Evolutionary conservation across 2,797 vertebrate genomes (phyloP).

Genomic region (Atherinosoma microstoma): DNA sequence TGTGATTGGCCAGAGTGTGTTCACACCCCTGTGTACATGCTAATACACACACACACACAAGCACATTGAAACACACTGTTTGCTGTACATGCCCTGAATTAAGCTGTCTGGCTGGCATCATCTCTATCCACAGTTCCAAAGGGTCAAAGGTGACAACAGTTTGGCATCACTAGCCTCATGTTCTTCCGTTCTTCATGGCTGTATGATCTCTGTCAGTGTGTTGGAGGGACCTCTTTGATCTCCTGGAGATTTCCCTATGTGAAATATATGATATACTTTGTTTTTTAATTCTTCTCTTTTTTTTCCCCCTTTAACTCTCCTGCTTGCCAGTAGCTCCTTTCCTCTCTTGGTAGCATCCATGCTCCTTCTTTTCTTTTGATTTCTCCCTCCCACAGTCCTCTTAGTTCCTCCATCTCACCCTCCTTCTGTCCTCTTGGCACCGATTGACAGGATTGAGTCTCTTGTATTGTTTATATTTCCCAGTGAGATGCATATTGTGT

Average conservation of each 20-base stretch:
- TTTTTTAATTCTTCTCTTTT: slow-evolving; percentile 29
- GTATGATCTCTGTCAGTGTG: slow-evolving; percentile 58
- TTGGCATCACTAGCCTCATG: slow-evolving; percentile 67
- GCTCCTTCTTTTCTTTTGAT: slow-evolving; percentile 58
- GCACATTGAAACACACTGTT: slow-evolving; percentile 57
- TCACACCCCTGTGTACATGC: slow-evolving; percentile 63
- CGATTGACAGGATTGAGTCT: slow-evolving; percentile 67
- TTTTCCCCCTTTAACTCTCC: slow-evolving; percentile 25
- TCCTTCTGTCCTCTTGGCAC: slow-evolving; percentile 76
- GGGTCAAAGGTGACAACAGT: slow-evolving; percentile 72
- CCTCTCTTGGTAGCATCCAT: slow-evolving; percentile 49
- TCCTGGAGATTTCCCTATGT: slow-evolving; percentile 58
- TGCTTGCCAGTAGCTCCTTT: slow-evolving; percentile 53
- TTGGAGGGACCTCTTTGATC: slow-evolving; percentile 74
- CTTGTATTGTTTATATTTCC: slow-evolving; percentile 72
- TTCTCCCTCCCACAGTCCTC: slow-evolving; percentile 46
- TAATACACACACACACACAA: slow-evolving; percentile 38
- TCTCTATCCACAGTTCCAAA: slow-evolving; percentile 67
- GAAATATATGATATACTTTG: slow-evolving; percentile 56
- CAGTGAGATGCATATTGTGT: slow-evolving; percentile 71
- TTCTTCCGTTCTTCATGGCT: slow-evolving; percentile 61
- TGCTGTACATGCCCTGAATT: slow-evolving; percentile 69
- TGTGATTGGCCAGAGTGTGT: slow-evolving; percentile 62
- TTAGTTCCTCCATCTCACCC: slow-evolving; percentile 61
- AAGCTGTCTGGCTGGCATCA: slow-evolving; percentile 75